A percentile compares a stretch with the other conserved stretches of the same genome.
Evolutionary conservation across 2,888 invertebrate genomes (phyloP).

Genomic region (Plebejus argus): DNA sequence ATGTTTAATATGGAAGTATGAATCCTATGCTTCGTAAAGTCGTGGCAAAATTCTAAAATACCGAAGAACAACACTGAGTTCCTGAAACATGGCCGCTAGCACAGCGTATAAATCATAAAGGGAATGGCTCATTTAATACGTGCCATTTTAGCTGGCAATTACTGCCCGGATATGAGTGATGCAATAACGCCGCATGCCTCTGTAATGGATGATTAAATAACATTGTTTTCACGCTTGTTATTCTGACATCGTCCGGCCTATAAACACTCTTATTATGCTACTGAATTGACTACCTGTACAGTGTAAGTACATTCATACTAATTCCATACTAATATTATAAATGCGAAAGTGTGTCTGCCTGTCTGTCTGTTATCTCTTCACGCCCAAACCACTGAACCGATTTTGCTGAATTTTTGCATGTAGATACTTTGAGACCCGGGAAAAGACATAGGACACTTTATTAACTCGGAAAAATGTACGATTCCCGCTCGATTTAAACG

Average conservation of each 20-base stretch:
- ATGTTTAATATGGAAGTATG: too few species aligned
- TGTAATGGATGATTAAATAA: background rate
- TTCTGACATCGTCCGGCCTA: background rate
- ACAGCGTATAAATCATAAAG: background rate
- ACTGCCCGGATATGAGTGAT: background rate
- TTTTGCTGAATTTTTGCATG: too few species aligned
- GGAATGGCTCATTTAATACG: conserved; percentile 15
- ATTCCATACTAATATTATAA: too few species aligned
- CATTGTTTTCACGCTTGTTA: conserved; percentile 2
- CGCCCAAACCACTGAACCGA: too few species aligned
- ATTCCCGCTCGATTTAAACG: too few species aligned
- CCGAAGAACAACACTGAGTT: background rate
- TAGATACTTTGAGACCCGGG: too few species aligned
- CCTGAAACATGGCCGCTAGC: background rate
- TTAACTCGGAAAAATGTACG: too few species aligned
- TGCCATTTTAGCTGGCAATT: conserved; percentile 15
- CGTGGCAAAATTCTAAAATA: background rate
- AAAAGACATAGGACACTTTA: too few species aligned
- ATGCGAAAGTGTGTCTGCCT: too few species aligned
- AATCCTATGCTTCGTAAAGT: background rate
- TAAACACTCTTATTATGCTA: background rate
- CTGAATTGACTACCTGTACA: background rate
- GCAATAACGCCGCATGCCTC: conserved; percentile 5
- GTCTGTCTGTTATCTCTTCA: too few species aligned
- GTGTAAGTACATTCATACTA: too few species aligned